Evolutionary conservation across 2,113 vertebrate genomes (phyloP), one percentile per base, ranked within the genome.

Genomic region (Tor tambroides): DNA sequence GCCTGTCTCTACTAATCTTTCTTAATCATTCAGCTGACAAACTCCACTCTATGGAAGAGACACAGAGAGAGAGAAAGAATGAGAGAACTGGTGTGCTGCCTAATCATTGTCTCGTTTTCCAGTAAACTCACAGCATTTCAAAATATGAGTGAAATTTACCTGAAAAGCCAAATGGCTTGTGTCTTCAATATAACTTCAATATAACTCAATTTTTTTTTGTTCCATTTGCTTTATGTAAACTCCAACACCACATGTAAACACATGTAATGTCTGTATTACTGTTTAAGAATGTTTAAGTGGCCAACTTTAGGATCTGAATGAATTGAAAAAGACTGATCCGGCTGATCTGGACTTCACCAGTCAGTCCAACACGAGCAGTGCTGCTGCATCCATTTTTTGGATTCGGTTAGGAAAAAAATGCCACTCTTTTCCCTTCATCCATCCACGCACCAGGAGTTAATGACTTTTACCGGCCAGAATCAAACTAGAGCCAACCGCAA

Each of bases 11-110:
- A 43, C 35, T 74, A 83, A 38, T 83, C 56, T 87, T 43, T 8
- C 49, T 76, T 74, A 56, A 84, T 84, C 30, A 65, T 76, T 87
- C 71, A 77, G 43, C 4, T 74, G 71, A 41, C 35, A 74, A 41
- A 74, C 71, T 74, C 35, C 7, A n/a, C 38, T 43, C 19, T 38
- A 7, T 23, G 35, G 71, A 74, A 4, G 35, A 74, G 71, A 72
- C 35, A 41, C 69, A 10, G 17, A 19, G 51, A 56, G 6, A 56
- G 54, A 21, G 6, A 21, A 23, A 59, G 56, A n/a, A 10, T 61
- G 8, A 61, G 21, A 59, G 56, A 61, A 61, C 21, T 61, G 56
- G 56, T 61, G 4, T 21, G n/a, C 56, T n/a, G 21, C 8, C 23
- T 61, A 23, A 61, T 61, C 56, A 4, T 23, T 9, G 21, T 59